Evolutionary conservation across 2,888 invertebrate genomes (phyloP).

Genomic region (Acronicta aceris): DNA sequence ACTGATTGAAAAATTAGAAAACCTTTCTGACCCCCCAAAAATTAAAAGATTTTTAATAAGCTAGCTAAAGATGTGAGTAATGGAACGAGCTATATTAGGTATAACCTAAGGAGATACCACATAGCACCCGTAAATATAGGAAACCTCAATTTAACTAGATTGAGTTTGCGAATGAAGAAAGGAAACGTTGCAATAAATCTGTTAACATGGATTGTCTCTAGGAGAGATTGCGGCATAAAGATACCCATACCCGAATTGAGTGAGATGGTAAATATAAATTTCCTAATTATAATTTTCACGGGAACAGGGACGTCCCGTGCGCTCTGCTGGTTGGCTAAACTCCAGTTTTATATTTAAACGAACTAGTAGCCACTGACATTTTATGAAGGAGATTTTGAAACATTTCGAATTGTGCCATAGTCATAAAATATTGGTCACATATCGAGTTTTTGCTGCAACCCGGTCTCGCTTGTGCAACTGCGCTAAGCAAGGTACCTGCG

Average conservation of each 20-base stretch:
- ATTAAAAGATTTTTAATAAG: no score
- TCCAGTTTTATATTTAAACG: conserved; percentile 83
- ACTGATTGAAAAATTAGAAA: no score
- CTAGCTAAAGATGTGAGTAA: no score
- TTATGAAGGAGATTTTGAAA: conserved; percentile 73
- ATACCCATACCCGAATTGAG: conserved; percentile 64
- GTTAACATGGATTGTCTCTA: conserved; percentile 18
- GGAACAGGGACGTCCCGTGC: conserved; percentile 75
- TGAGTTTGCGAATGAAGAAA: no score
- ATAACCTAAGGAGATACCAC: no score
- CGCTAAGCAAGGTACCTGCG: conserved; percentile 3
- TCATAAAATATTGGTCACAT: conserved; percentile 35
- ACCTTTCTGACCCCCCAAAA: no score
- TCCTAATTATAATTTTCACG: conserved; percentile 86
- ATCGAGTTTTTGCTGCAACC: conserved; percentile 19
- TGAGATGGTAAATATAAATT: conserved; percentile 77
- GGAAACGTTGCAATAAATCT: conserved; percentile 5
- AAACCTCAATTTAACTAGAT: no score
- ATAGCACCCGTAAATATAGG: no score
- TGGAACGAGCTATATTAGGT: no score
- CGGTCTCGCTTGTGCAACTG: conserved; percentile 16
- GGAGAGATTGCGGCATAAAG: conserved; percentile 16
- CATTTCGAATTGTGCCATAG: conserved; percentile 59
- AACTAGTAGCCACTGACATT: conserved; percentile 73
- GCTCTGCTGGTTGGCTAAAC: conserved; percentile 72